Evolutionary conservation across 2,113 vertebrate genomes (phyloP), one percentile per base, ranked within the genome.

Genomic region (Clupea harengus): DNA sequence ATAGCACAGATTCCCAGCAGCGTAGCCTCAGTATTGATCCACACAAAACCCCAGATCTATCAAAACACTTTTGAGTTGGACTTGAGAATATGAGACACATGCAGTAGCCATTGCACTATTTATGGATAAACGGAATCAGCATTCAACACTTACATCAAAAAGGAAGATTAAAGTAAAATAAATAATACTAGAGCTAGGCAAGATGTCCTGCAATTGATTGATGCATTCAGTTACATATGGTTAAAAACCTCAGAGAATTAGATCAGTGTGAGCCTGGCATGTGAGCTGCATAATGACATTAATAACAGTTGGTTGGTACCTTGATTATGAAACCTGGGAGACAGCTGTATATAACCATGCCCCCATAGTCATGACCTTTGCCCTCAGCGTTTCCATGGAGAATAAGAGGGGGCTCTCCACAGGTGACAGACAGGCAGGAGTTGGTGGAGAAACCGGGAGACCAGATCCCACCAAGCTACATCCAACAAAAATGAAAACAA

Each of bases 241-340:
- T 0, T 0, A 47, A 47, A 47, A 47, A 47, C 5, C 46, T 47
- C 50, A 15, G 50, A 10, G 15, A 52, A 52, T 3, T 15, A 52
- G 15, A 3, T 49, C 50, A 52, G 1, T 39, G 39, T 52, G 18
- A 57, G 2, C 2, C 18, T 1, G 22, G 4, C 78, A 84, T 10
- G 10, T 78, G 18, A 50, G 44, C 11, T 82, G 49, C 28, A 82
- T 22, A 52, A 50, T 78, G 20, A 60, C 20, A 83, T 82, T 39
- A 6, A 52, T 25, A 39, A 78, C 28, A 78, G 72, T 15, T 6
- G 28, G 9, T 17, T 78, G 28, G 92, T 95, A 99, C 98, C 95
- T 98, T 95, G 90, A 99, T 90, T 85, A 96, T 92, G 92, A 97
- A 99, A 82, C 97, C 97, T 87, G 95, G 90, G 82, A 97, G 92